These are phyloP conservation scores for Matsumyia berberina DNA, from an alignment of 2,888 invertebrate genomes.

Conservation along the genomic window DNA sequence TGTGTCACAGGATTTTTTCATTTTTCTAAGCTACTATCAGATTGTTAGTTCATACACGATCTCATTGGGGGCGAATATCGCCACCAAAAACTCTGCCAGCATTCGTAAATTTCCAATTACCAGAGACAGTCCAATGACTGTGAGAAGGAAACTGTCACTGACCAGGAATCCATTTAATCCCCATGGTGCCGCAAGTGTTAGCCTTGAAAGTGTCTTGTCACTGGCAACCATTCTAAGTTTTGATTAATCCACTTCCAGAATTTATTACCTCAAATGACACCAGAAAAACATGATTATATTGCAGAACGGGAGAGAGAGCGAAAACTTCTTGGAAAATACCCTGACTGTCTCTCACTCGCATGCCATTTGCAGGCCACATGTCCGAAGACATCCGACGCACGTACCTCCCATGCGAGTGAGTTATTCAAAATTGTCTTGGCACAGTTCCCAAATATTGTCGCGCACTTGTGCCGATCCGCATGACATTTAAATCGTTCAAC, in stretches of 20 bases:
- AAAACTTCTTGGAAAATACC: conserved; percentile 59
- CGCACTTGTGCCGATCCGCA: conserved; percentile 68
- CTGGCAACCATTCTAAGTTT: conserved; percentile 17
- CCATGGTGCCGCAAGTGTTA: conserved; percentile 27
- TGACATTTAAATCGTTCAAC: conserved; percentile 69
- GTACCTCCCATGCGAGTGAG: conserved; percentile 29
- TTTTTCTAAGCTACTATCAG: too few relatives aligned
- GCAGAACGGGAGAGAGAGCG: conserved; percentile 14
- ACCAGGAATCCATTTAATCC: conserved; percentile 49
- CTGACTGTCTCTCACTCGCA: conserved; percentile 33
- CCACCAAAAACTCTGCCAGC: too few relatives aligned
- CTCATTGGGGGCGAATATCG: too few relatives aligned
- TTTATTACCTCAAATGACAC: conserved; percentile 68
- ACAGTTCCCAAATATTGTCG: conserved; percentile 73
- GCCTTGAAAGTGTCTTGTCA: conserved; percentile 56
- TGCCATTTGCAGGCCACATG: conserved; percentile 55
- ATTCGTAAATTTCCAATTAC: too few relatives aligned
- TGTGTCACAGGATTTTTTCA: too few relatives aligned
- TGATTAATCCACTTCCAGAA: conserved; percentile 71
- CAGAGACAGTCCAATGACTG: not conserved
- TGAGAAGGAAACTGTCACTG: conserved; percentile 20
- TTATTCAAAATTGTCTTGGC: conserved; percentile 53
- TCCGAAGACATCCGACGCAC: conserved; percentile 35
- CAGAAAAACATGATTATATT: conserved; percentile 48
- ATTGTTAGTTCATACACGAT: too few relatives aligned